Base-by-base conservation (phyloP, 2,797 vertebrate species). In the Rhinophrynus dorsalis region DNA sequence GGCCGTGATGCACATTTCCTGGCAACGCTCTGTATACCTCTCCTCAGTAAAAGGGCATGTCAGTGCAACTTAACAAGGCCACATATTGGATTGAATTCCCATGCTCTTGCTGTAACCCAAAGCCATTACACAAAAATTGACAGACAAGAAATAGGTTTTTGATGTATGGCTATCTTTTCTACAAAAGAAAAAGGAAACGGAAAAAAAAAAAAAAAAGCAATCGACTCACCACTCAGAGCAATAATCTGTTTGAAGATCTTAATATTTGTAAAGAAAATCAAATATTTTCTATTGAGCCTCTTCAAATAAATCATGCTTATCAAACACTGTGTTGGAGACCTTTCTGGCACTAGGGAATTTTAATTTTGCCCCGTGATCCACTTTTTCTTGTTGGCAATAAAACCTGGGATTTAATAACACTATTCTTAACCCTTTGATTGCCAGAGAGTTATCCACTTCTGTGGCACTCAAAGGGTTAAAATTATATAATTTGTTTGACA, bases 41-140 rank as follows among this genome's bases (percentile, higher is more conserved):
- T 51, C 37, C 18, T 58, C 60, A 12, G 26, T 35, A 58, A 30
- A 58, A 48, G 69, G 44, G 40, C 52, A 52, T 51, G 69, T 72
- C 69, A 66, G 33, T 26, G 45, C 61, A 65, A 56, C 61, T 59
- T 72, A 72, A 72, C 61, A 57, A 63, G 59, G 30, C 15, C 2
- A 37, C 13, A 72, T 48, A 59, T 65, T 72, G 61, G 10, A 65
- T 64, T 65, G 58, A 62, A 62, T 70, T 70, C 58, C 67, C 58
- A 45, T 18, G 30, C 26, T 38, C 54, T 32, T 38, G 44, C 61
- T 66, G 27, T 57, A n/a, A 51, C 61, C 69, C 54, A 59, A 44
- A 65, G 44, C 35, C 3, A 18, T 42, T 65, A 26, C 27, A 45
- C 29, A 32, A 32, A 51, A 52, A 32, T 32, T 56, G 61, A 58